Conservation (phyloP, 2,113 vertebrate species). For the Anas platyrhynchos region DNA sequence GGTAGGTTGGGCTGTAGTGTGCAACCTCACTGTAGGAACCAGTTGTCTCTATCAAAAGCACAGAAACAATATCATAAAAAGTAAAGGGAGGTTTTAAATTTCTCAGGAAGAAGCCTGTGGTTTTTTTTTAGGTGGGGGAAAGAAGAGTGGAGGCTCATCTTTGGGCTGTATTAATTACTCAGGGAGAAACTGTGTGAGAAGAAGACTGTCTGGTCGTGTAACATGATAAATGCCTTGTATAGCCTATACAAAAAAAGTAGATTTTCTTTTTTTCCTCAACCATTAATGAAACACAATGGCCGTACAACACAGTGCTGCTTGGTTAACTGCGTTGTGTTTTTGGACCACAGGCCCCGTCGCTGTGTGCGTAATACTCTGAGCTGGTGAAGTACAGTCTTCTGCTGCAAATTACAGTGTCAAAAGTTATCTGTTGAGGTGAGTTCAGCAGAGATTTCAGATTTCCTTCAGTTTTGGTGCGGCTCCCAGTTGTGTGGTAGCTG, state of each 20-base stretch:
- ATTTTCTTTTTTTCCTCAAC: background rate
- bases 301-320: too few relatives aligned
- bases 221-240: background rate
- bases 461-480: background rate
- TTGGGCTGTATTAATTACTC: background rate
- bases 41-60: background rate
- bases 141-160: background rate
- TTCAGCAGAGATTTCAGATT: background rate
- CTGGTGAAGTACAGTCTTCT: background rate
- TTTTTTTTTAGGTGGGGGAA: too few relatives aligned
- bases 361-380: background rate
- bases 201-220: background rate
- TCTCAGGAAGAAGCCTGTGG: background rate
- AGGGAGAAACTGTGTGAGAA: background rate
- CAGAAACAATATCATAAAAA: background rate
- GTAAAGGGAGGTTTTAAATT: background rate
- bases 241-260: background rate
- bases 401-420: background rate
- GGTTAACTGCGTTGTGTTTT: background rate
- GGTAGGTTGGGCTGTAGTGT: background rate
- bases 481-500: background rate
- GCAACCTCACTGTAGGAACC: background rate
- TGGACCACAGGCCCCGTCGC: background rate
- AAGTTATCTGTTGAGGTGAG: background rate
- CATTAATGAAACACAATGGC: fast-evolving